These are phyloP conservation scores for Drosophila pseudotalamancana DNA, from an alignment of 2,888 invertebrate genomes.

Conservation along the genomic window DNA sequence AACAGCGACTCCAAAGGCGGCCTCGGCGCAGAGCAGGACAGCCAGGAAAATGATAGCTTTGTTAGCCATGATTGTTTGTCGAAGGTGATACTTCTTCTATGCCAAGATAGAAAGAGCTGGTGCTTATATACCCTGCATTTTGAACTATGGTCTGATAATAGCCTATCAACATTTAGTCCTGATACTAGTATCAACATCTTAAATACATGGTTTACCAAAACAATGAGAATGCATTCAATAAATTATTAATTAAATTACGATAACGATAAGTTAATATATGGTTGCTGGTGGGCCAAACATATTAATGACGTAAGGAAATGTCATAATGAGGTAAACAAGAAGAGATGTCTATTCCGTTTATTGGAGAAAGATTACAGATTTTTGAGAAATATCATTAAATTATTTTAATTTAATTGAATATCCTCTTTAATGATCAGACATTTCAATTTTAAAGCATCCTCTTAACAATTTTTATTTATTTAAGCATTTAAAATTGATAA, in stretches of 20 bases:
- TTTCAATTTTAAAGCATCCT: too few relatives aligned
- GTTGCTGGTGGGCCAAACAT: not conserved
- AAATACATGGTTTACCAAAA: not conserved
- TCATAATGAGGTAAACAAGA: too few relatives aligned
- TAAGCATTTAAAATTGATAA: too few relatives aligned
- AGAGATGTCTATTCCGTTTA: too few relatives aligned
- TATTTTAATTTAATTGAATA: too few relatives aligned
- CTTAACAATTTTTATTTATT: too few relatives aligned
- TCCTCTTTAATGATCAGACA: too few relatives aligned
- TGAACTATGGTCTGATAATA: not conserved
- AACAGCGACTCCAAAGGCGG: slow-evolving; percentile 52
- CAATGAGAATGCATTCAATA: not conserved
- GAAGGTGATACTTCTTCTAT: slow-evolving; percentile 1
- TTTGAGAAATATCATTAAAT: too few relatives aligned
- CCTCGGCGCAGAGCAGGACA: slow-evolving; percentile 49
- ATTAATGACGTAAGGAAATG: too few relatives aligned
- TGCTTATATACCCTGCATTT: slow-evolving; percentile 22
- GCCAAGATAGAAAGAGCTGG: not conserved
- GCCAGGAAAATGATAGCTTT: slow-evolving; percentile 49
- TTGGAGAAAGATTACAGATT: too few relatives aligned
- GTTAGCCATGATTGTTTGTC: slow-evolving; percentile 49
- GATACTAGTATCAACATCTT: slow-evolving; percentile 19
- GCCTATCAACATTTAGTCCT: not conserved
- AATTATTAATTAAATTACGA: slow-evolving; percentile 19
- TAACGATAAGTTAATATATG: slow-evolving; percentile 24